These are phyloP conservation scores for Coptotermes formosanus DNA, from an alignment of 1,140 invertebrate species.

Conservation along the genomic window DNA sequence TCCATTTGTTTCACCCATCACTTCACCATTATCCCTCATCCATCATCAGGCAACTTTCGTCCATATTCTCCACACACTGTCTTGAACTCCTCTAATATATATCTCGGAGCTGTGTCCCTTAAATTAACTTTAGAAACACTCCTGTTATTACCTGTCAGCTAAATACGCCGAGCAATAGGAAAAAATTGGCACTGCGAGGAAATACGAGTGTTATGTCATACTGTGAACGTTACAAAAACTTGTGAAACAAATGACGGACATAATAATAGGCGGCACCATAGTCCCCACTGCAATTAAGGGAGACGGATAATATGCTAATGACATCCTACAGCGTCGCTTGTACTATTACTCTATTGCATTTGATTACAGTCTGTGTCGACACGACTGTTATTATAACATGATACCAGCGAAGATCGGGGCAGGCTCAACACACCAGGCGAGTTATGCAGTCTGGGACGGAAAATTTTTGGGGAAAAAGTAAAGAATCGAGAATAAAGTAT, in stretches of 20 bases:
- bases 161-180: not conserved
- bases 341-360: too few species aligned
- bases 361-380: too few species aligned
- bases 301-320: not conserved
- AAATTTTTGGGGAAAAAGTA: too few species aligned
- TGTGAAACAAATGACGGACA: not conserved
- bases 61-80: not conserved
- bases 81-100: not conserved
- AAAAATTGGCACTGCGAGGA: not conserved
- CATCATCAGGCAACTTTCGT: slow-evolving; percentile 37
- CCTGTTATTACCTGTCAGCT: not conserved
- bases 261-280: not conserved
- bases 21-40: slow-evolving; percentile 36
- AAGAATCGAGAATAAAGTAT: too few species aligned
- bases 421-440: too few species aligned
- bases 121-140: not conserved
- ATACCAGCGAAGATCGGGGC: too few species aligned
- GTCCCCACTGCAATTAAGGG: not conserved
- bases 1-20: slow-evolving; percentile 24
- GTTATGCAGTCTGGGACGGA: too few species aligned
- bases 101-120: not conserved
- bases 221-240: not conserved
- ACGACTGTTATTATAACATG: too few species aligned
- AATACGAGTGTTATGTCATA: not conserved
- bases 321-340: too few species aligned